Evolutionary conservation across 1,140 invertebrate species (phyloP).

Genomic region (Holotrichia oblita): DNA sequence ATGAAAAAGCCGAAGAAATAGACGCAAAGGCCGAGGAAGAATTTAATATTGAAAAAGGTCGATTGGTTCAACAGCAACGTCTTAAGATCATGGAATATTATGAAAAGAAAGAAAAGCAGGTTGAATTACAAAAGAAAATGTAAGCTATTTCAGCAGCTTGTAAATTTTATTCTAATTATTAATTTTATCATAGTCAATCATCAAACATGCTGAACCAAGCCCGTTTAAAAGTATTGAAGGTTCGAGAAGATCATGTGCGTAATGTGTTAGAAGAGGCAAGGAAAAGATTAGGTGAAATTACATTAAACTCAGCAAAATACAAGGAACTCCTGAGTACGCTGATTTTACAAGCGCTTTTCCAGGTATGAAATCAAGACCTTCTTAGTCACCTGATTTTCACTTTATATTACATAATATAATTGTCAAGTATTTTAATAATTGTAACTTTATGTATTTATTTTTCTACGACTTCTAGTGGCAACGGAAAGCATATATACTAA

Average conservation of each 20-base stretch:
- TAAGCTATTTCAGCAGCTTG: conserved; percentile 61
- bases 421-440: neutral
- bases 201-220: conserved; percentile 99
- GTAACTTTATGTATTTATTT: no score
- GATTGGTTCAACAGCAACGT: conserved; percentile 96
- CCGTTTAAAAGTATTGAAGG: conserved; percentile 94
- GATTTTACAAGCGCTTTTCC: conserved; percentile 88
- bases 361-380: conserved; percentile 67
- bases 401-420: conserved; percentile 12
- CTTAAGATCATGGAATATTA: conserved; percentile 99
- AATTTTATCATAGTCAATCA: conserved; percentile 81
- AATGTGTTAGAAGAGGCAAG: conserved; percentile 92
- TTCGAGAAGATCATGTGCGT: conserved; percentile 93
- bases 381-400: conserved; percentile 24
- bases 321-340: conserved; percentile 83
- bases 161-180: neutral
- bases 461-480: no score
- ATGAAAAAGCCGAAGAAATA: conserved; percentile 99
- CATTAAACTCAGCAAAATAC: conserved; percentile 79
- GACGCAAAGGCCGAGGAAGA: conserved; percentile 99
- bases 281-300: conserved; percentile 82
- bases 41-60: conserved; percentile 99
- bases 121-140: conserved; percentile 99
- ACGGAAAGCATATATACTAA: neutral
- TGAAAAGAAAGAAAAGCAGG: conserved; percentile 99